phyloP scores from a whole-genome alignment of 1,140 invertebrate genomes.

The Atta colombica region DNA sequence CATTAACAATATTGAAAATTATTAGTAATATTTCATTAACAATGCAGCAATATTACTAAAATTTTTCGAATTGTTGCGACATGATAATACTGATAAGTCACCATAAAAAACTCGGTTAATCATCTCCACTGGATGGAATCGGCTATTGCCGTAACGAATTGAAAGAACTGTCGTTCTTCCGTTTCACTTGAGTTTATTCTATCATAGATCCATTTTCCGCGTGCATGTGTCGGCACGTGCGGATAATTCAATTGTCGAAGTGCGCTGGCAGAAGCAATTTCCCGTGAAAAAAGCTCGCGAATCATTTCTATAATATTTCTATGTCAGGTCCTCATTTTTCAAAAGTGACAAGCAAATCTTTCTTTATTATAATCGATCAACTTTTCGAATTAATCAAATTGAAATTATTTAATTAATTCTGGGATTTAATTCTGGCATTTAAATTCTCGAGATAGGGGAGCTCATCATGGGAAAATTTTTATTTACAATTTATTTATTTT shows the following conservation, averaged over 20 bases:
- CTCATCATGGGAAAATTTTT: no score
- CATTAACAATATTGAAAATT: neutral
- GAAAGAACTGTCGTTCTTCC: constrained; percentile 18
- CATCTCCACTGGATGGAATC: constrained; percentile 14
- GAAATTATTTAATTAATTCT: neutral
- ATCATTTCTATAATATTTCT: neutral
- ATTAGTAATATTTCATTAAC: neutral
- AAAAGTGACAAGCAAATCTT: neutral
- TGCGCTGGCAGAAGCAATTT: neutral
- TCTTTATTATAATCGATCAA: neutral
- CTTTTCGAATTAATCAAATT: neutral
- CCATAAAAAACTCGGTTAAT: neutral
- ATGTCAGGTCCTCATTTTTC: neutral
- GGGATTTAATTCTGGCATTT: no score
- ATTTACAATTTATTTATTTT: no score
- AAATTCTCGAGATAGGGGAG: no score
- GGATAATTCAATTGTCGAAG: constrained; percentile 58
- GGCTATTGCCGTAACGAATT: neutral
- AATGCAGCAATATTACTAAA: constrained; percentile 7
- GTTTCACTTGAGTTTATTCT: constrained; percentile 39
- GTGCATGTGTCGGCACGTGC: constrained; percentile 45
- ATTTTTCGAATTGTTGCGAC: neutral
- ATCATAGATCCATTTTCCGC: constrained; percentile 36
- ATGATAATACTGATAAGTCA: constrained; percentile 10
- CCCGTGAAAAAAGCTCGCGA: constrained; percentile 4